Evolutionary conservation across 2,113 vertebrate species (phyloP).

Genomic region (Rhineura floridana): DNA sequence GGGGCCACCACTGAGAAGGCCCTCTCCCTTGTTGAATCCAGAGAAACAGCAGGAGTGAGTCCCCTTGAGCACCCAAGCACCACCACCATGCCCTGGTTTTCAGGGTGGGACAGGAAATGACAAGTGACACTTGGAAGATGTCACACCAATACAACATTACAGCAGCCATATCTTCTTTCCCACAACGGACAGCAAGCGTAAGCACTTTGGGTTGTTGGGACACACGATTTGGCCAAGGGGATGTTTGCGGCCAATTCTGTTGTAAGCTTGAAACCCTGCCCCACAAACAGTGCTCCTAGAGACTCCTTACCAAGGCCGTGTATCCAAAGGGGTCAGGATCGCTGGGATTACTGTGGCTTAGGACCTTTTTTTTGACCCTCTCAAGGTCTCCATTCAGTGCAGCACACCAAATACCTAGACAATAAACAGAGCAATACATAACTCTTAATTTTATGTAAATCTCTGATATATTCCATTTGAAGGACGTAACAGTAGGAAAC

Average conservation of each 20-base stretch:
- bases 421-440: neutral
- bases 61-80: too few species aligned
- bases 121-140: too few species aligned
- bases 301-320: conserved; percentile 86
- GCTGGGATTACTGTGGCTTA: conserved; percentile 80
- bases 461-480: neutral
- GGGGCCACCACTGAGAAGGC: too few species aligned
- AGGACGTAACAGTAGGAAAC: neutral
- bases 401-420: conserved; percentile 90
- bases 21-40: too few species aligned
- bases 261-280: neutral
- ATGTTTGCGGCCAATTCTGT: neutral
- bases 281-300: too few species aligned
- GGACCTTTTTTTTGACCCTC: conserved; percentile 77
- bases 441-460: neutral
- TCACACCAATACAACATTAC: neutral
- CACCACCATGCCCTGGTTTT: too few species aligned
- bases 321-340: conserved; percentile 83
- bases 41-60: too few species aligned
- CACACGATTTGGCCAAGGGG: neutral
- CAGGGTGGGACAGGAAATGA: too few species aligned
- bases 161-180: too few species aligned
- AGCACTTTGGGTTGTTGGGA: neutral
- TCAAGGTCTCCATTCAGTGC: conserved; percentile 85
- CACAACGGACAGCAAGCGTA: too few species aligned